Conservation (phyloP, 92 coral and sea anemone genomes). For the Porites divaricata region DNA sequence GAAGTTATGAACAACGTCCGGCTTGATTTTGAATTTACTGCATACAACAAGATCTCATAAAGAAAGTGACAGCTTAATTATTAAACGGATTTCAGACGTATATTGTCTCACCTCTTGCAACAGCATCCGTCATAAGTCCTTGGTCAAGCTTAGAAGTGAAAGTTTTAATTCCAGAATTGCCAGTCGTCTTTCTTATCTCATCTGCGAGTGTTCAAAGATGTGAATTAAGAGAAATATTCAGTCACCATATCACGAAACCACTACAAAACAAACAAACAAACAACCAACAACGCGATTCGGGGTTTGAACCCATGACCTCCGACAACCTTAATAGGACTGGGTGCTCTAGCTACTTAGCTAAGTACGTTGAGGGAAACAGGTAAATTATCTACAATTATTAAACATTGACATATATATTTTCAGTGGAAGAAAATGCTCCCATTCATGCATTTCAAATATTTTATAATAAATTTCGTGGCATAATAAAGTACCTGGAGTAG, state of each 20-base stretch:
- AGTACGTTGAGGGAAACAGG: no score
- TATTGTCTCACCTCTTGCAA: conserved; percentile 58
- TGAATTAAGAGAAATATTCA: background rate
- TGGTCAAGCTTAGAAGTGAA: conserved; percentile 80
- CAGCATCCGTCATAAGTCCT: conserved; percentile 75
- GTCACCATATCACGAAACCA: no score
- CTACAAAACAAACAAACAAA: no score
- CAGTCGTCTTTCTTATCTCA: conserved; percentile 74
- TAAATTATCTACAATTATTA: background rate
- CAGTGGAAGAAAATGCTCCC: no score
- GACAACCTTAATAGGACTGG: background rate
- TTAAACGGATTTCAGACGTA: no score
- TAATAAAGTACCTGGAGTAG: conserved; percentile 71
- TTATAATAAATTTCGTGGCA: no score
- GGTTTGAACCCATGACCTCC: no score
- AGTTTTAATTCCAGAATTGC: conserved; percentile 77
- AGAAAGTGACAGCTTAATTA: no score
- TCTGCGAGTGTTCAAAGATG: conserved; percentile 36
- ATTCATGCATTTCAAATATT: no score
- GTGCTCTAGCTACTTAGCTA: no score
- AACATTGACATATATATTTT: background rate
- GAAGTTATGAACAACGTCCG: background rate
- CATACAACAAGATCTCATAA: no score
- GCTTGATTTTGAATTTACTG: no score
- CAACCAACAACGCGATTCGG: background rate